Percentiles rank a stretch among this genome's conserved stretches.
Conservation (phyloP, 2,888 invertebrate species). For the Euplexia lucipara region DNA sequence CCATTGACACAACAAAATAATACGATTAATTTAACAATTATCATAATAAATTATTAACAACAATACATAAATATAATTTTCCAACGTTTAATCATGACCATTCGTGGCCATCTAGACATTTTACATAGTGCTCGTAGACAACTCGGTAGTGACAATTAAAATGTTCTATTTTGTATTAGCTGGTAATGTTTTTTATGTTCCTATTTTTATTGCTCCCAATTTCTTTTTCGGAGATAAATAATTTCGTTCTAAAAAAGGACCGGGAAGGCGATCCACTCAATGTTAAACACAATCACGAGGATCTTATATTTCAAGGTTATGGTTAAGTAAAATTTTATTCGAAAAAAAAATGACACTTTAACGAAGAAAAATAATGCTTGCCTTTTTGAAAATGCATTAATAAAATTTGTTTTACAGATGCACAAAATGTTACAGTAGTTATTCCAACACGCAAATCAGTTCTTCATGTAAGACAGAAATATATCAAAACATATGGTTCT, state of each 20-base stretch:
- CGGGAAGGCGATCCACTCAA: conserved; percentile 37
- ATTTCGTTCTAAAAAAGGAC: conserved; percentile 61
- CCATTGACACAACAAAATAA: conserved; percentile 69
- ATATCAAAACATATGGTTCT: conserved; percentile 49
- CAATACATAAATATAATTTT: conserved; percentile 67
- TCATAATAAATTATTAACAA: conserved; percentile 80
- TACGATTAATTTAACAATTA: conserved; percentile 81
- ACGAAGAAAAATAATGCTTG: conserved; percentile 1
- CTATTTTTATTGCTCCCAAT: conserved; percentile 76
- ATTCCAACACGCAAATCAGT: conserved; percentile 60
- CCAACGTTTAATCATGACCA: conserved; percentile 52
- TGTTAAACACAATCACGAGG: conserved; percentile 49
- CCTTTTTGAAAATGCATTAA: conserved; percentile 5
- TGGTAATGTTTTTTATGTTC: conserved; percentile 86
- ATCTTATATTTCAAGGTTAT: conserved; percentile 64
- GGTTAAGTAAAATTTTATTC: conserved; percentile 19
- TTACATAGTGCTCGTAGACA: conserved; percentile 1
- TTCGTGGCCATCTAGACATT: conserved; percentile 72
- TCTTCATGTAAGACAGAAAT: conserved; percentile 60
- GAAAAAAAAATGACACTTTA: background rate
- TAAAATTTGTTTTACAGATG: conserved; percentile 64
- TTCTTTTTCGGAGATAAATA: conserved; percentile 67
- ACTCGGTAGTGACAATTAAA: conserved; percentile 68
- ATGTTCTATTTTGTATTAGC: conserved; percentile 75
- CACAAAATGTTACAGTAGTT: conserved; percentile 42